Conservation (phyloP, 2,888 invertebrate genomes). For the Eupelmus urozonus region DNA sequence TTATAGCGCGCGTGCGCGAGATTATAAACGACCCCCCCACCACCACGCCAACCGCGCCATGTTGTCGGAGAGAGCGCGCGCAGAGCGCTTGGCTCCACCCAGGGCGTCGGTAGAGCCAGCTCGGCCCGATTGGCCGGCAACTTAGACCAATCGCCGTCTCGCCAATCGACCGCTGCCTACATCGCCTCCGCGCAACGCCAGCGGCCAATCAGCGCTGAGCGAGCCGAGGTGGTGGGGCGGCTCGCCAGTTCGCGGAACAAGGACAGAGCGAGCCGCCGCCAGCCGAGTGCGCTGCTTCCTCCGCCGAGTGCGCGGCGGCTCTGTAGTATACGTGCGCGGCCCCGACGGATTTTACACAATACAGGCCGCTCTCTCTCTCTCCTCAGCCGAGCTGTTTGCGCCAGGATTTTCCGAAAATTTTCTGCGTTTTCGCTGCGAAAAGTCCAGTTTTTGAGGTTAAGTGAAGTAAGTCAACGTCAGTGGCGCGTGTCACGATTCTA, state of each 20-base stretch:
- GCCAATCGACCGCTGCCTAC: constrained; percentile 48
- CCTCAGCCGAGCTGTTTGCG: too few species aligned
- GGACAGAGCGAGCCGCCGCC: not conserved
- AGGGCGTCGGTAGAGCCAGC: not conserved
- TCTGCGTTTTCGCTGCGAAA: too few species aligned
- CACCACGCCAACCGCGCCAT: constrained; percentile 39
- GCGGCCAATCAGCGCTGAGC: too few species aligned
- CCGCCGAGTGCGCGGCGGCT: not conserved
- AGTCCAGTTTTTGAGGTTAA: too few species aligned
- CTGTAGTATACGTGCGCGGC: constrained; percentile 44
- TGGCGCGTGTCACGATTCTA: not conserved
- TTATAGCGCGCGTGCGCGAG: constrained; percentile 47
- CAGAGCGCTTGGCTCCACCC: constrained; percentile 38
- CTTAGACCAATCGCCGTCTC: constrained; percentile 49
- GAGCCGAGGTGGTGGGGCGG: not conserved
- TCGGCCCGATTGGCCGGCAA: constrained; percentile 35
- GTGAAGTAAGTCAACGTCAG: not conserved
- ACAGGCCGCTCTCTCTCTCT: not conserved
- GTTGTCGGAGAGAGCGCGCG: constrained; percentile 21
- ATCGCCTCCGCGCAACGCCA: too few species aligned
- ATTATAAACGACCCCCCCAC: not conserved
- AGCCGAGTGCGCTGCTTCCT: not conserved
- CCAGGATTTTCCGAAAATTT: too few species aligned
- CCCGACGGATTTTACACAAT: constrained; percentile 26
- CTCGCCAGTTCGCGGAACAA: not conserved